Conservation (phyloP, 23 tunicate species). For the Ascidia mentula region DNA sequence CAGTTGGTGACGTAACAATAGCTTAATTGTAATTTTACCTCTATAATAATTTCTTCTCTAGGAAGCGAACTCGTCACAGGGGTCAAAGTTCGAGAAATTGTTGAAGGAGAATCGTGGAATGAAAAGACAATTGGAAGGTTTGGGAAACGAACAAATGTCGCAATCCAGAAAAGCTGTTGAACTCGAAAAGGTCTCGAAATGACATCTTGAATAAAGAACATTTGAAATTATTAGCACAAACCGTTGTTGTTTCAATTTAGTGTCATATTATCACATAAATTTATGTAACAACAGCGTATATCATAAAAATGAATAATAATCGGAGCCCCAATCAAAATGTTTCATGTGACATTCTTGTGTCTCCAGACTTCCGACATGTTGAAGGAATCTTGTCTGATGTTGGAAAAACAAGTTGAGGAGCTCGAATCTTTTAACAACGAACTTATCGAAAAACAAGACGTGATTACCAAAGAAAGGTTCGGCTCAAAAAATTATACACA, state of each 20-base stretch:
- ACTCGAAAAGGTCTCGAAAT: constrained; percentile 16
- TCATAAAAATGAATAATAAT: too few species aligned
- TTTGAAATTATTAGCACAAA: too few species aligned
- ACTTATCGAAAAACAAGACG: constrained; percentile 55
- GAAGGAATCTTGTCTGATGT: constrained; percentile 72
- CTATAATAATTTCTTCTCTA: constrained; percentile 6
- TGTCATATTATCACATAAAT: too few species aligned
- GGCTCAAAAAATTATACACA: neutral
- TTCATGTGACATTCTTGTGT: too few species aligned
- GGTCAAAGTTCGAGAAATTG: neutral
- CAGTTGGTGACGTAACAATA: neutral
- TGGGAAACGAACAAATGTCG: neutral
- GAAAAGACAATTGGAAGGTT: constrained; percentile 21
- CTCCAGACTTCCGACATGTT: constrained; percentile 37
- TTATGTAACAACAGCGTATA: too few species aligned
- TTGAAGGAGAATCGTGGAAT: constrained; percentile 19
- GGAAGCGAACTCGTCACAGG: constrained; percentile 8
- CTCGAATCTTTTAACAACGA: constrained; percentile 74
- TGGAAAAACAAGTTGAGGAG: constrained; percentile 77
- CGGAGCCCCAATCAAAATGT: too few species aligned
- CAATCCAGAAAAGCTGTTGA: constrained; percentile 17
- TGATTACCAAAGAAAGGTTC: constrained; percentile 50
- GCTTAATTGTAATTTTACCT: too few species aligned
- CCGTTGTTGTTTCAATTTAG: too few species aligned
- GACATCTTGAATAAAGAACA: too few species aligned